Conservation (phyloP, 2,888 invertebrate species). For the Horisme vitalbata region DNA sequence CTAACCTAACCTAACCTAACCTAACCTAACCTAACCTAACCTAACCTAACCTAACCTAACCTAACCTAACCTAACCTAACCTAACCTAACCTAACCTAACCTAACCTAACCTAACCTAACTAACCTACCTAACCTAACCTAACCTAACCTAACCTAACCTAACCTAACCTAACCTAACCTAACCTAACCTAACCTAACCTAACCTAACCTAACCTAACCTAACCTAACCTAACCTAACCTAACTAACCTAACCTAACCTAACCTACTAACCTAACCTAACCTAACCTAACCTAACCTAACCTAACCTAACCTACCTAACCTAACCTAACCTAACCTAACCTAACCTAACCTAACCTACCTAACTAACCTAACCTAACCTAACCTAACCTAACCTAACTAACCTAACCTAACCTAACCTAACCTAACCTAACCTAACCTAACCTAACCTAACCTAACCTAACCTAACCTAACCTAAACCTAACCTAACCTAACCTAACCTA, state of each 20-base stretch:
- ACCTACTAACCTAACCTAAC: slow-evolving; percentile 15
- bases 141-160: slow-evolving; percentile 28
- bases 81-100: slow-evolving; percentile 31
- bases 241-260: slow-evolving; percentile 19
- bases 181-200: slow-evolving; percentile 35
- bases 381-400: slow-evolving; percentile 15
- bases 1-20: slow-evolving; percentile 26
- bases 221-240: slow-evolving; percentile 20
- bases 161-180: slow-evolving; percentile 35
- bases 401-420: slow-evolving; percentile 10
- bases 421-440: slow-evolving; percentile 18
- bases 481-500: slow-evolving; percentile 24
- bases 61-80: slow-evolving; percentile 30
- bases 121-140: slow-evolving; percentile 30
- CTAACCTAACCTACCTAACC: slow-evolving; percentile 13
- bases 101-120: slow-evolving; percentile 24
- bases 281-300: slow-evolving; percentile 14
- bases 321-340: slow-evolving; percentile 15
- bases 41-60: slow-evolving; percentile 32
- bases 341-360: slow-evolving; percentile 13
- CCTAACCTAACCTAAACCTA: slow-evolving; percentile 24
- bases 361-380: slow-evolving; percentile 12
- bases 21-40: slow-evolving; percentile 32
- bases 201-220: slow-evolving; percentile 17
- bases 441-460: slow-evolving; percentile 24